Evolutionary conservation across 2,113 vertebrate species (phyloP), one percentile per base, ranked within the genome.

Genomic region (Melanerpes aurifrons): DNA sequence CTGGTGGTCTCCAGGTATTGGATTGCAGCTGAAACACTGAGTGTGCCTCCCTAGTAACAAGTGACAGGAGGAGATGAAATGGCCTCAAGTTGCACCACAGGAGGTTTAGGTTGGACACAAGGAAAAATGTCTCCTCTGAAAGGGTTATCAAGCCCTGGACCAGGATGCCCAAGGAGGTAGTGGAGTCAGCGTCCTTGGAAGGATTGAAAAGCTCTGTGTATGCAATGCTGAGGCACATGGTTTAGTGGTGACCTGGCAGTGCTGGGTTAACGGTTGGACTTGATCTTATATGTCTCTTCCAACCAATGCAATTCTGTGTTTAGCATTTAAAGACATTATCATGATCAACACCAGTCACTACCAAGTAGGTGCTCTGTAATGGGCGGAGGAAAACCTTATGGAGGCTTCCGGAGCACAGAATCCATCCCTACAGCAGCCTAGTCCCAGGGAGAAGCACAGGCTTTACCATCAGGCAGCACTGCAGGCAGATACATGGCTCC

Each of bases 351-450:
- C 62, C 37, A 64, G 43, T 58, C 10, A 3, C 37, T 17, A 22
- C 8, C 0, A 10, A 43, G 10, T 1, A 0, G 20, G 22, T 72
- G 37, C 57, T 78, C 28, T 3, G 0, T 0, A 0, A 3, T 7
- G 18, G 3, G 8, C 47, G 14, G 8, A 4, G 4, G 6, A 75
- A 68, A 25, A 16, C 14, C 9, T 67, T 31, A 7, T 1, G 13
- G 86, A 78, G 35, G 62, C 21, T 89, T 10, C n/a, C 58, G 76
- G 48, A 78, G 48, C 37, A 15, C 12, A 5, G 59, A 32, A 43
- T 58, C 16, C 22, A 6, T 29, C 25, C 72, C 56, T 28, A 24
- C 17, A n/a, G 62, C 35, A 28, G 26, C 56, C 63, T 6, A 3
- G n/a, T 19, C 43, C 32, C 0, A 0, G 45, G 40, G n/a, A 47